Evolutionary conservation across 1,140 invertebrate species (phyloP), one percentile per base, ranked within the genome.

Genomic region (Cylas formicarius): DNA sequence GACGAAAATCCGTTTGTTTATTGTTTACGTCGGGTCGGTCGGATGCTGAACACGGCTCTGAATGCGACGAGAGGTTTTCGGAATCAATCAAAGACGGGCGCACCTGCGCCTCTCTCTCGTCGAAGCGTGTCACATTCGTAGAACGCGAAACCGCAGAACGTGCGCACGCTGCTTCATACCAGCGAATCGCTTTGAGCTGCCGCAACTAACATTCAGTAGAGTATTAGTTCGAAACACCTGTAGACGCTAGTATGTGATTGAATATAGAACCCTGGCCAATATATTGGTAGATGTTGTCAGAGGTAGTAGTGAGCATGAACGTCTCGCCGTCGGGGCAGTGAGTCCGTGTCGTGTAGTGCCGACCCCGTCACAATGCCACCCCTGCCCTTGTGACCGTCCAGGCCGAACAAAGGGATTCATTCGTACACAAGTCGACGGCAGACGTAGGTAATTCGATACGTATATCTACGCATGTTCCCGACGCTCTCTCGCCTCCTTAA

Each of bases 181-280:
- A 57, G 52, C 53, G 56, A 60, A 60, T 55, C 43, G 56, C 54
- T 58, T 57, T 55, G 50, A 59, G 44, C 46, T 42, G 52, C 54
- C 53, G 56, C 58, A 57, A 59, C 59, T 56, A 62, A 63, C 62
- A 61, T 57, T 64, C 59, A 64, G 62, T 64, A 64, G 60, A 64
- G 62, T 61, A 64, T 63, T 64, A 64, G 62, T 64, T 60, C 57
- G 59, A 64, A 63, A 62, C 62, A 64, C 62, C 60, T 64, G 62
- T 64, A 64, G 59, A 62, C 59, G 62, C 51, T 63, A 62, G 58
- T 56, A 64, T 64, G 62, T 61, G 59, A 62, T 60, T 64, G 48
- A 59, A 63, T 47, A 52, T 52, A 50, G 50, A 53, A 48, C 50
- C 40, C 36, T 48, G 45, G 35, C 35, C 48, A 48, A 43, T 43